Evolutionary conservation across 2,888 invertebrate species (phyloP), one percentile per base, ranked within the genome.

Genomic region (Habrosyne pyritoides): DNA sequence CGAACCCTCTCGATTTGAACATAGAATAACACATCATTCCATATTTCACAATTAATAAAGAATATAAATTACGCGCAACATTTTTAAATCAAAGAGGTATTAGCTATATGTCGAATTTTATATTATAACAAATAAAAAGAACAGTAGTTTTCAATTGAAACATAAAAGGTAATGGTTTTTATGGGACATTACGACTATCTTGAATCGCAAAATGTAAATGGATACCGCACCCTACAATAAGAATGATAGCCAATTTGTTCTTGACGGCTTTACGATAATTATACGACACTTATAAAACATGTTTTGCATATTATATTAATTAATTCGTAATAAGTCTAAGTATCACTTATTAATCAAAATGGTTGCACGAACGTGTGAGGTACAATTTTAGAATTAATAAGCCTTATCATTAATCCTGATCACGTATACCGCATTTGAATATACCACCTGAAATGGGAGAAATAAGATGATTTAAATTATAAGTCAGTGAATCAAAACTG

Each of bases 31-130:
- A n/a, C n/a, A n/a, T n/a, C n/a, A n/a, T n/a, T n/a, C n/a, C n/a
- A n/a, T n/a, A n/a, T n/a, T n/a, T n/a, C n/a, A n/a, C n/a, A n/a
- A n/a, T n/a, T n/a, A n/a, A n/a, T n/a, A n/a, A n/a, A n/a, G n/a
- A n/a, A n/a, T n/a, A n/a, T 21, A 28, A 28, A 69, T 21, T 21
- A 47, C 18, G 61, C 69, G 65, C 66, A 66, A 66, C 67, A n/a
- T 60, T 51, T 46, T 30, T 12, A 12, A 10, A 12, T 2, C 30
- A 30, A 12, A 30, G 12, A 30, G 30, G 30, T 30, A 4, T 30
- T 12, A 30, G n/a, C n/a, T 30, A 12, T 12, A 30, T 28, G 28
- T 30, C 12, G 30, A 30, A 30, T 3, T 30, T 30, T 30, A 30
- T n/a, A n/a, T n/a, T n/a, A n/a, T n/a, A 30, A 30, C 2, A 12